phyloP scores from a whole-genome alignment of 2,113 vertebrate genomes.

The Lophura nycthemera region DNA sequence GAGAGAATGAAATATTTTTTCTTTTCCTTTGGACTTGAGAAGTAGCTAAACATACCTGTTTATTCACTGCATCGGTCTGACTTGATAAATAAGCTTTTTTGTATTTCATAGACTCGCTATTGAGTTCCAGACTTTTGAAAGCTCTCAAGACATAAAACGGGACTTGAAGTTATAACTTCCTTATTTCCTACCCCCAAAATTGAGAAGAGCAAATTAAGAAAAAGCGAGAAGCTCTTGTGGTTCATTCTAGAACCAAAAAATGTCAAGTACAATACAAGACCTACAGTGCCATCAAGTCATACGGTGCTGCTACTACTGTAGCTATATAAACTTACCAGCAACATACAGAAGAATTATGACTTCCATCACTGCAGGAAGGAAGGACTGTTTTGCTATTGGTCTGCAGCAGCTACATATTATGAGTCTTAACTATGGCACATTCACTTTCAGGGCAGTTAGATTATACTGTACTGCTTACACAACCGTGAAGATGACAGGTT shows the following conservation, averaged over 20 bases:
- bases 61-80: neutral
- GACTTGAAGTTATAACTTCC: neutral
- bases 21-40: neutral
- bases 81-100: neutral
- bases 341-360: neutral
- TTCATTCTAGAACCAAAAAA: neutral
- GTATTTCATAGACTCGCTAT: neutral
- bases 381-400: neutral
- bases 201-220: neutral
- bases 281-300: neutral
- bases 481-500: neutral
- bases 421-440: neutral
- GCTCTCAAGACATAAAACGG: neutral
- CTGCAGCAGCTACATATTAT: neutral
- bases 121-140: neutral
- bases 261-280: neutral
- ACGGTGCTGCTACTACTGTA: neutral
- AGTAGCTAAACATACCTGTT: neutral
- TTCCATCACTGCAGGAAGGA: neutral
- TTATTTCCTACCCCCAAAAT: neutral
- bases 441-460: neutral
- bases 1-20: neutral
- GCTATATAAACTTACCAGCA: neutral
- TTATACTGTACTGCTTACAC: neutral
- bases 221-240: neutral